Conservation (phyloP, 2,113 vertebrate genomes). For the Mixornis gularis region DNA sequence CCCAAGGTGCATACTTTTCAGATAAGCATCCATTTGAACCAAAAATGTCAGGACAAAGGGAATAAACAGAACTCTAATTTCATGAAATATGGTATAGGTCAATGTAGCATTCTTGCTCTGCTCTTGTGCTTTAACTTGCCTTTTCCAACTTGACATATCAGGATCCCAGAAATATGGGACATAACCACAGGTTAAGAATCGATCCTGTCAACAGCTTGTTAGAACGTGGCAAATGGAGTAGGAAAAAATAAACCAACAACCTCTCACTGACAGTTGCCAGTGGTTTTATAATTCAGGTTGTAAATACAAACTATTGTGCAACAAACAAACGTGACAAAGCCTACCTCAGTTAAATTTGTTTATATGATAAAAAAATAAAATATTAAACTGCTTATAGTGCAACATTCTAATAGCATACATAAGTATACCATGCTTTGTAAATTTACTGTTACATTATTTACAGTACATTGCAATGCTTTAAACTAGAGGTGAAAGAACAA, state of each 20-base stretch:
- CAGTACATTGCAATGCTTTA: constrained; percentile 32
- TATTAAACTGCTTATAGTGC: constrained; percentile 59
- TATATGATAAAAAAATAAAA: constrained; percentile 60
- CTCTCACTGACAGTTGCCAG: not conserved
- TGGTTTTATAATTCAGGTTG: constrained; percentile 11
- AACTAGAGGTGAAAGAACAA: constrained; percentile 26
- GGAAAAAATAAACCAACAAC: not conserved
- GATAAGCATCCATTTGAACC: not conserved
- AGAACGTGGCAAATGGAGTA: not conserved
- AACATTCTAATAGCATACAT: constrained; percentile 42
- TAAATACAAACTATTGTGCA: constrained; percentile 36
- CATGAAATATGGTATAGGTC: not conserved
- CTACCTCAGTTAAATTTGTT: constrained; percentile 26
- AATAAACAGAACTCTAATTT: not conserved
- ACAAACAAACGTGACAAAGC: constrained; percentile 29
- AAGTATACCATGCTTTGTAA: constrained; percentile 65
- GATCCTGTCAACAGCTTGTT: not conserved
- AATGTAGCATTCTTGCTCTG: not conserved
- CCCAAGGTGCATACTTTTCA: not conserved
- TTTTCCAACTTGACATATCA: not conserved
- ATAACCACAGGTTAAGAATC: not conserved
- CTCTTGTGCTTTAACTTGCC: not conserved
- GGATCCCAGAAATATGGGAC: not conserved
- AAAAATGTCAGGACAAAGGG: not conserved
- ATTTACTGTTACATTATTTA: constrained; percentile 15